Base-by-base conservation (phyloP, 2,113 vertebrate species). In the Tachysurus vachellii region DNA sequence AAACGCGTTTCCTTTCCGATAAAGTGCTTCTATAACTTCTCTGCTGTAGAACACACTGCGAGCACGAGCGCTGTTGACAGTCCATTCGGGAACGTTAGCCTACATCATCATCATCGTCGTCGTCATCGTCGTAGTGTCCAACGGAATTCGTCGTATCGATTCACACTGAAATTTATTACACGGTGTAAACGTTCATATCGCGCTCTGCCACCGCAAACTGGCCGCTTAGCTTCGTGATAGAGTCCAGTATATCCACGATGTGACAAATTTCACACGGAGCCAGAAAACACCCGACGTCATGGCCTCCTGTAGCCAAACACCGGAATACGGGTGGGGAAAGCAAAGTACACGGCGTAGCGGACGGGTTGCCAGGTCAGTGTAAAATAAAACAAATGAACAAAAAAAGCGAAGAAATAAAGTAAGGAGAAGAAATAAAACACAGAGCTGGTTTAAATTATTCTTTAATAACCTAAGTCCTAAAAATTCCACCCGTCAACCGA, bases 221-320 rank as follows among this genome's bases (percentile, higher is more conserved):
- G 68, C 87, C 85, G 83, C 86, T 88, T 89, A 89, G 88, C 91
- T 89, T 92, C 94, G 94, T 94, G 83, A 90, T 90, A 92, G 84
- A 26, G 83, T 82, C 64, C 59, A 64, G 87, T 85, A n/a, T 71
- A 88, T 89, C 91, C 91, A 53, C 56, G 42, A 66, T 4, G 64
- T 47, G 47, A 47, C 21, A 44, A 23, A 75, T 59, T 19, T 88
- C 87, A 80, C 84, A 82, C 83, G 71, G 85, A 89, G 90, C 90
- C 66, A 88, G 90, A 88, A 91, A 91, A 89, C 90, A 90, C 86
- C 84, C 85, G 36, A 84, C 91, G 93, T 92, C 94, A 94, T 93
- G 93, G 94, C 93, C 93, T 92, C 94, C 91, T 21, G 79, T 71
- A 83, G n/a, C 61, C 85, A 88, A 89, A 28, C 68, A 17, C 56